Base-by-base conservation (phyloP, 1,140 invertebrate genomes). In the Drosophila murphyi region DNA sequence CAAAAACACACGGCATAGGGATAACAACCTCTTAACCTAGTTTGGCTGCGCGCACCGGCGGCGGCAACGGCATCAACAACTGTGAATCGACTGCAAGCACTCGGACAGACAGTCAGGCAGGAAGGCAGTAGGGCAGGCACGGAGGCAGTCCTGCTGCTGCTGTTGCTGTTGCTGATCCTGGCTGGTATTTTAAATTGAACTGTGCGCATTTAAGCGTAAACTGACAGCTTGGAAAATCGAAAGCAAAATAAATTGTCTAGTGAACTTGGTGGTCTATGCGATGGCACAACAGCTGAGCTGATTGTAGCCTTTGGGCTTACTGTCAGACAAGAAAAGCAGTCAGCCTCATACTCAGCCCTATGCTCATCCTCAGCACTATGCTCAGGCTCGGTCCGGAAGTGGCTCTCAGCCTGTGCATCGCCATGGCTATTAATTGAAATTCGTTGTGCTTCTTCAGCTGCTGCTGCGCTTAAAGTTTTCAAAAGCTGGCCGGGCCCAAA, bases 171-270 rank as follows among this genome's bases (percentile, higher is more conserved):
- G 56, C 81, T 76, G 78, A 60, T 82, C 51, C 80, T 76, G 65
- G 76, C 72, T 77, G 81, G 79, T 31, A 85, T 89, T 89, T 89
- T 89, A 89, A 89, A 89, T 89, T 89, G 85, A 89, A 89, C 85
- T 89, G 86, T 85, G 85, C 85, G 86, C 85, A 89, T 89, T 89
- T 89, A 90, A 89, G 85, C 85, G 85, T 89, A 83, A 89, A 89
- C 86, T 89, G 85, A 89, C 85, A 89, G 85, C 86, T 90, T 79
- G 86, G 80, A 90, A 89, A 89, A 89, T 89, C 86, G 85, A 89
- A 89, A 89, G 85, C 85, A 89, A 89, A 89, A 89, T 89, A 89
- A 90, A 89, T 88, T 88, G 83, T 88, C 85, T 88, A 89, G 85
- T 89, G 83, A 88, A 88, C 85, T 88, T 88, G 85, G 83, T 85